These are phyloP conservation scores for Mustelus asterias DNA, from an alignment of 2,113 vertebrate species.

Conservation along the genomic window DNA sequence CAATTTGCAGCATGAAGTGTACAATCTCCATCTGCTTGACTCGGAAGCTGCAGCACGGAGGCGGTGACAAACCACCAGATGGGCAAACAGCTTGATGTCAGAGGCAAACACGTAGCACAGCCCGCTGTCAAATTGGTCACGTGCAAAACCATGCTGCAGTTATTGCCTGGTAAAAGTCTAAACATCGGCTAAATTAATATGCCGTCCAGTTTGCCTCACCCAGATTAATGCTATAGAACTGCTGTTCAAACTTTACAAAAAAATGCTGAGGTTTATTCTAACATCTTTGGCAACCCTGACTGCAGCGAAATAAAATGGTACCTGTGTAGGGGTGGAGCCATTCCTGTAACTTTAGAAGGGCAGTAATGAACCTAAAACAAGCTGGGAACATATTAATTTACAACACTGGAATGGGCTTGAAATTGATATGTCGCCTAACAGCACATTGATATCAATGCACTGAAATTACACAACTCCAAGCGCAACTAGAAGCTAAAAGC, in stretches of 20 bases:
- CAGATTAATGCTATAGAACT: background rate
- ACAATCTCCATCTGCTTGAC: background rate
- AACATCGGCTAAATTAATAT: background rate
- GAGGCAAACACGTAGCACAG: background rate
- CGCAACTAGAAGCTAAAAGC: background rate
- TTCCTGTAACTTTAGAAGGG: constrained; percentile 21
- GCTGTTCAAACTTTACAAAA: background rate
- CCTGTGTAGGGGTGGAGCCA: background rate
- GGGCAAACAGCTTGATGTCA: constrained; percentile 32
- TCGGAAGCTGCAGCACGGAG: background rate
- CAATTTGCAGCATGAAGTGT: background rate
- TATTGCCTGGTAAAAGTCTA: background rate
- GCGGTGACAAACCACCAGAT: constrained; percentile 28
- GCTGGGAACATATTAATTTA: constrained; percentile 28
- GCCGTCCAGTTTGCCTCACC: no score
- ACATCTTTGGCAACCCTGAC: background rate
- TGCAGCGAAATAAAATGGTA: constrained; percentile 22
- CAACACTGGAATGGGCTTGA: constrained; percentile 11
- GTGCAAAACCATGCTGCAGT: background rate
- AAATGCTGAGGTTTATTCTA: background rate
- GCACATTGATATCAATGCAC: constrained; percentile 29
- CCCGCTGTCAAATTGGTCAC: background rate
- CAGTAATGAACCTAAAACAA: constrained; percentile 35
- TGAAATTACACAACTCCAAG: constrained; percentile 23
- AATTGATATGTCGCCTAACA: constrained; percentile 18